Percentiles rank a stretch among this genome's conserved stretches.
Evolutionary conservation across 2,888 invertebrate genomes (phyloP).

Genomic region (Tipula helvola): DNA sequence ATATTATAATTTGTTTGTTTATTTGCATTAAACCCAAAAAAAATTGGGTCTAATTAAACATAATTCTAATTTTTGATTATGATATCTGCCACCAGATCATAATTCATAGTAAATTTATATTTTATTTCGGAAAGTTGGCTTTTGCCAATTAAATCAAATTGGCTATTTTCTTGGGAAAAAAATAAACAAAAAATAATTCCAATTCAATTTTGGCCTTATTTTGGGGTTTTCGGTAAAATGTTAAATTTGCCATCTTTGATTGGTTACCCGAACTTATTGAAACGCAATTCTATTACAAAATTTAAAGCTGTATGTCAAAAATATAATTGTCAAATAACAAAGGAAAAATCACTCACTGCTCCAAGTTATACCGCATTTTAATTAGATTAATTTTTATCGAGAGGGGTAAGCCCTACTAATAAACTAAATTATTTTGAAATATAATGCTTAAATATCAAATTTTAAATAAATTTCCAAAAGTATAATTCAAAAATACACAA

Average conservation of each 20-base stretch:
- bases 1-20: too few species aligned
- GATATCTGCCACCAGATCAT: too few species aligned
- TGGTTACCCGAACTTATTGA: not conserved
- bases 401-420: constrained; percentile 4
- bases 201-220: too few species aligned
- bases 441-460: constrained; percentile 4
- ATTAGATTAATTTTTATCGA: not conserved
- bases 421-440: not conserved
- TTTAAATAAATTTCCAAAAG: not conserved
- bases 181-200: too few species aligned
- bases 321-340: not conserved
- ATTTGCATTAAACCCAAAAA: too few species aligned
- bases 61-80: too few species aligned
- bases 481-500: not conserved
- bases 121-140: too few species aligned
- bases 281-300: not conserved
- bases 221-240: not conserved
- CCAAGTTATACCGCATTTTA: constrained; percentile 4
- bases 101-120: too few species aligned
- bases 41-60: too few species aligned
- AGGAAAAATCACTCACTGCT: not conserved
- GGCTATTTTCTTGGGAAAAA: too few species aligned
- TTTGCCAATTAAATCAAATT: too few species aligned
- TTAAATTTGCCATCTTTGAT: not conserved
- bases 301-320: not conserved